Base-by-base conservation (phyloP, 2,113 vertebrate species). In the Chlorodrepanis virens region DNA sequence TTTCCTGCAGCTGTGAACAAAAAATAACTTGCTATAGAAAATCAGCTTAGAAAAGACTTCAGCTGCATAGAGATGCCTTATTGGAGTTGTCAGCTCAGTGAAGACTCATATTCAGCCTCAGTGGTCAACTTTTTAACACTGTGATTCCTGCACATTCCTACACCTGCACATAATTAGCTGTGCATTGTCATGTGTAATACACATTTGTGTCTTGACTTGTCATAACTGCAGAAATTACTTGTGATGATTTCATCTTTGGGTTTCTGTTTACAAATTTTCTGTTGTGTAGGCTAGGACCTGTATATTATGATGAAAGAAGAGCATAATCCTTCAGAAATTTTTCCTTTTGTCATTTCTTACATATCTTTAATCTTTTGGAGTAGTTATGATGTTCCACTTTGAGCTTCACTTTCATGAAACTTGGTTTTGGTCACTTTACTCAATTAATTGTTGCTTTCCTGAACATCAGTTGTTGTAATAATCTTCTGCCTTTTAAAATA, bases 61-160 rank as follows among this genome's bases (percentile, higher is more conserved):
- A 60, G 16, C 50, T 54, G 7, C 60, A 37, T 37, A 37, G 61
- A 71, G 21, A 6, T 56, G 28, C 14, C 22, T 37, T 80, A 12
- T 0, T 77, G 49, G 88, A 74, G 31, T 68, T 33, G 39, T 89
- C 52, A 67, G 27, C 35, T 83, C 83, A 37, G 29, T 75, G 22
- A 50, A 76, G 61, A 35, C 14, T 75, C 35, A 5, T 23, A 22
- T 33, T 75, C 12, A 78, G 5, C 35, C 9, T 63, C 89, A 81
- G 0, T 12, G 12, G 12, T 84, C 29, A n/a, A 1, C 28, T 40
- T 10, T 42, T 63, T n/a, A 44, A 31, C 22, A 14, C 14, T 31
- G 17, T 37, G 21, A 10, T 14, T 87, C 59, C 54, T 77, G 63
- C 2, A 39, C 23, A 9, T 14, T 89, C 59, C 59, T 77, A 68